These are phyloP conservation scores for Hycleus cichorii DNA, from an alignment of 1,140 invertebrate genomes.

Conservation along the genomic window DNA sequence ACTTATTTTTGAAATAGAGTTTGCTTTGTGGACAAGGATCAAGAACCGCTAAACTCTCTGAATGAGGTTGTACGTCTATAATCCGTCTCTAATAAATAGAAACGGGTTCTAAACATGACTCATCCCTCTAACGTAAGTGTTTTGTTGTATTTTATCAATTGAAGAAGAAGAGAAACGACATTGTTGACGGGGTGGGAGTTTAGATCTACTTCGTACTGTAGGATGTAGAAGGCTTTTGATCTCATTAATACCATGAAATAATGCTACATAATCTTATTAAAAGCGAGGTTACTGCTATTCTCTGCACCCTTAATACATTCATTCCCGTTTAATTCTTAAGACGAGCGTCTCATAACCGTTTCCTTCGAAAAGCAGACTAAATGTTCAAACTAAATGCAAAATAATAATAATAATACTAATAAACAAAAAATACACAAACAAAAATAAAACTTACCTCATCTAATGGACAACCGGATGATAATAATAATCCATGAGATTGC, in stretches of 20 bases:
- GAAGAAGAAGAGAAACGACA: constrained; percentile 18
- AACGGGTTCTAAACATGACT: constrained; percentile 11
- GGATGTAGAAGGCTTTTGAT: constrained; percentile 50
- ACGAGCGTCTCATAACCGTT: constrained; percentile 24
- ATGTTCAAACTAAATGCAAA: neutral
- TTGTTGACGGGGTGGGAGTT: constrained; percentile 14
- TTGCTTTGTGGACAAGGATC: constrained; percentile 22
- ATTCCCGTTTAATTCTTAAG: constrained; percentile 39
- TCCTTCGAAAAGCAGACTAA: constrained; percentile 15
- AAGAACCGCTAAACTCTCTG: constrained; percentile 9
- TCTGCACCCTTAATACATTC: constrained; percentile 41
- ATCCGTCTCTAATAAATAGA: constrained; percentile 21
- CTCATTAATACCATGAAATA: constrained; percentile 58
- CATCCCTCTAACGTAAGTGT: constrained; percentile 9
- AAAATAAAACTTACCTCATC: constrained; percentile 64
- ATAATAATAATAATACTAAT: neutral
- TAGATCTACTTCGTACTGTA: constrained; percentile 31
- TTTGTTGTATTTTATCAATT: constrained; percentile 18
- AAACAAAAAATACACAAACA: neutral
- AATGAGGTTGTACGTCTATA: constrained; percentile 19
- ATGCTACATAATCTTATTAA: constrained; percentile 56
- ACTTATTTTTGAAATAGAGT: constrained; percentile 17
- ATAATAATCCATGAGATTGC: constrained; percentile 77
- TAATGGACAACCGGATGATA: constrained; percentile 83
- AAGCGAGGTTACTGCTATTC: constrained; percentile 49